These are phyloP conservation scores for Callosobruchus maculatus DNA, from an alignment of 2,888 invertebrate species.

Conservation along the genomic window DNA sequence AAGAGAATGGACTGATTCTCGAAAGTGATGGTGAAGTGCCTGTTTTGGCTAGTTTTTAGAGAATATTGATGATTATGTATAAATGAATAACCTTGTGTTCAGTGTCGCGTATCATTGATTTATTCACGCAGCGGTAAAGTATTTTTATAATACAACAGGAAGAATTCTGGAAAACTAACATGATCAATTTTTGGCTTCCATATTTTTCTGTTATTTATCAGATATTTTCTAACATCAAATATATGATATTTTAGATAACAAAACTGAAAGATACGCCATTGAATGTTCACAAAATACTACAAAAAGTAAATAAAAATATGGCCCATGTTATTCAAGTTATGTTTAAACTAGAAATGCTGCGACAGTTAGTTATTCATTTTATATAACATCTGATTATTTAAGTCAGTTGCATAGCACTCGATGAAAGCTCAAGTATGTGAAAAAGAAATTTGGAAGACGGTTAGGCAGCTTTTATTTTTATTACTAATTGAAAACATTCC, in stretches of 20 bases:
- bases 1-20: background rate
- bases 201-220: too few species aligned
- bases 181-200: too few species aligned
- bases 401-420: background rate
- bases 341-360: background rate
- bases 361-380: background rate
- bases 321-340: background rate
- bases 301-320: too few species aligned
- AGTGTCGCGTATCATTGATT: background rate
- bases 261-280: too few species aligned
- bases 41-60: slow-evolving; percentile 13
- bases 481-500: background rate
- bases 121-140: background rate
- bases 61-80: slow-evolving; percentile 4
- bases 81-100: background rate
- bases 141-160: background rate
- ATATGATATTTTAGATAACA: too few species aligned
- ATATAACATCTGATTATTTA: background rate
- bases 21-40: slow-evolving; percentile 19
- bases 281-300: too few species aligned
- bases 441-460: background rate
- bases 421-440: background rate
- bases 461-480: background rate
- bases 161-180: too few species aligned
- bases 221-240: too few species aligned